Evolutionary conservation across 2,888 invertebrate genomes (phyloP).

Genomic region (Tubulanus polymorphus): DNA sequence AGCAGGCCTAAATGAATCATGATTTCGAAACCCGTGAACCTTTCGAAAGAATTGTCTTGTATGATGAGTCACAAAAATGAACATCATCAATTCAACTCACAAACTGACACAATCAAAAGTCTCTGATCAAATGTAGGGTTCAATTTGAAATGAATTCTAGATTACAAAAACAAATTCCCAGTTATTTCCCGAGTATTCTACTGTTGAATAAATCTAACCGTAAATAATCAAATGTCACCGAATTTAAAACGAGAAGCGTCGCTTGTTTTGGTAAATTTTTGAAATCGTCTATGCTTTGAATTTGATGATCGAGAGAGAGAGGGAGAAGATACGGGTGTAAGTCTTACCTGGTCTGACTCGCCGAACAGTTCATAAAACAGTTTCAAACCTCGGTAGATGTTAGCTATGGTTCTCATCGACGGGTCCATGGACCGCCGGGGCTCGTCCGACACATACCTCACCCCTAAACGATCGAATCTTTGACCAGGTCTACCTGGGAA

Average conservation of each 20-base stretch:
- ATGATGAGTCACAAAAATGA: too few relatives aligned
- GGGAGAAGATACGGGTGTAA: slow-evolving; percentile 8
- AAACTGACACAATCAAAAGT: too few relatives aligned
- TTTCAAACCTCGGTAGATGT: slow-evolving; percentile 39
- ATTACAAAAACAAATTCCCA: too few relatives aligned
- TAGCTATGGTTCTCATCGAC: slow-evolving; percentile 38
- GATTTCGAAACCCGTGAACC: too few relatives aligned
- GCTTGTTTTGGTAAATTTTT: too few relatives aligned
- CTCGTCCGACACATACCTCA: slow-evolving; percentile 41
- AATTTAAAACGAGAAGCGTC: not conserved
- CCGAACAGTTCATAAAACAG: slow-evolving; percentile 44
- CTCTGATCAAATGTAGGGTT: too few relatives aligned
- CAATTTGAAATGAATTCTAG: too few relatives aligned
- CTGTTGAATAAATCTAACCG: too few relatives aligned
- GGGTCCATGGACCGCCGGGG: slow-evolving; percentile 39
- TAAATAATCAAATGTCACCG: not conserved
- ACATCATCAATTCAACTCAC: too few relatives aligned
- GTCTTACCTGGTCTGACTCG: slow-evolving; percentile 48
- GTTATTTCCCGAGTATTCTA: too few relatives aligned
- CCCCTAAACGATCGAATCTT: slow-evolving; percentile 43
- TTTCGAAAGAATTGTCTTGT: too few relatives aligned
- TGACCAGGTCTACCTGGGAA: slow-evolving; percentile 52
- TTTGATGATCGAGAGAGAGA: slow-evolving; percentile 1
- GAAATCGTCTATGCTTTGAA: slow-evolving; percentile 45
- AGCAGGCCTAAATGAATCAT: too few relatives aligned